A percentile compares a stretch with the other conserved stretches of the same genome.
These are phyloP conservation scores for Drosophila bipectinata DNA, from an alignment of 1,140 invertebrate genomes.

Conservation along the genomic window DNA sequence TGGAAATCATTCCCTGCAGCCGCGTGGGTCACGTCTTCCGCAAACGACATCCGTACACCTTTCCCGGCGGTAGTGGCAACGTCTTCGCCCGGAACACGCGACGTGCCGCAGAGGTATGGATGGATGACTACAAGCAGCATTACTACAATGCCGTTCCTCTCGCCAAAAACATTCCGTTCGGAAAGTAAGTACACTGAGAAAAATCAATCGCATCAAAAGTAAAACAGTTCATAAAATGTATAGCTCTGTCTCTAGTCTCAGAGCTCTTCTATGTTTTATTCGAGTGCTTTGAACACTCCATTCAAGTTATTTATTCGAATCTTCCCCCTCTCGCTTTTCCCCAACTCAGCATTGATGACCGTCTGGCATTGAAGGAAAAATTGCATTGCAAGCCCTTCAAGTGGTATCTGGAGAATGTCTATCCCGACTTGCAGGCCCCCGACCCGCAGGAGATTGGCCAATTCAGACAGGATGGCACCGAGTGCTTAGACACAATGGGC, in stretches of 20 bases:
- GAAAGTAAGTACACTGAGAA: slow-evolving; percentile 90
- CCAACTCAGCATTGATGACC: slow-evolving; percentile 91
- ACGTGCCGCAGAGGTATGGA: slow-evolving; percentile 97
- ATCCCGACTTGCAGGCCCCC: slow-evolving; percentile 94
- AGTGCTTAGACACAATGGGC: slow-evolving; percentile 97
- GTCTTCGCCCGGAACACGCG: slow-evolving; percentile 95
- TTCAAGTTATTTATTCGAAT: slow-evolving; percentile 39
- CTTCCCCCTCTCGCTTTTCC: not conserved
- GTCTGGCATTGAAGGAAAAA: slow-evolving; percentile 91
- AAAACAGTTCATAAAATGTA: not conserved
- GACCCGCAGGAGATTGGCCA: slow-evolving; percentile 85
- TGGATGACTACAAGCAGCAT: slow-evolving; percentile 97
- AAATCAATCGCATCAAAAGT: not conserved
- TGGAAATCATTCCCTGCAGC: slow-evolving; percentile 97
- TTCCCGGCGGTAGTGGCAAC: slow-evolving; percentile 95
- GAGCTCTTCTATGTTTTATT: not conserved
- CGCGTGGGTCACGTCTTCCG: slow-evolving; percentile 95
- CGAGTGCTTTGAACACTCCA: not conserved
- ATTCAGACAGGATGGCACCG: slow-evolving; percentile 91
- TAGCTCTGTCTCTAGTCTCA: too few species aligned
- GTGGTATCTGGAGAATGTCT: slow-evolving; percentile 99
- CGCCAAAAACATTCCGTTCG: slow-evolving; percentile 93
- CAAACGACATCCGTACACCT: slow-evolving; percentile 97
- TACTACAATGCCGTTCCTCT: slow-evolving; percentile 95
- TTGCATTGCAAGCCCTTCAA: slow-evolving; percentile 97